Conservation (phyloP, 2,888 invertebrate species). For the Caenorhabditis sp. region DNA sequence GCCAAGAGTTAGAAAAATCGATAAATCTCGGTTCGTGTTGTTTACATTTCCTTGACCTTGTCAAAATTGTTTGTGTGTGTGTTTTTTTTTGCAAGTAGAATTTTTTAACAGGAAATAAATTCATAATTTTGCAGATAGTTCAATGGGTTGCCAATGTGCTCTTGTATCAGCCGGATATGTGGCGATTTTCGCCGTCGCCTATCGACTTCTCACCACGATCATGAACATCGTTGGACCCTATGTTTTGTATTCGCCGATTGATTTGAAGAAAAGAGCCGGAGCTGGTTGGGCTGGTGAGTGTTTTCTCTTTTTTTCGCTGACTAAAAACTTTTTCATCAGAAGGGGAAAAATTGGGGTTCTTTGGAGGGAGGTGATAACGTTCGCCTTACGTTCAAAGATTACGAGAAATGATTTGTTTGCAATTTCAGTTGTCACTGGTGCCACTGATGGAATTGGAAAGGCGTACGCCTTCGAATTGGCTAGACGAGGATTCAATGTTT, state of each 20-base stretch:
- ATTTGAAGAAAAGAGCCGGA: slow-evolving; percentile 64
- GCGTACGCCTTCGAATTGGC: slow-evolving; percentile 70
- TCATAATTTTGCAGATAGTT: too few species aligned
- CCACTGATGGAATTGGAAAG: slow-evolving; percentile 71
- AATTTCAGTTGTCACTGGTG: slow-evolving; percentile 69
- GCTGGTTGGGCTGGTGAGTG: slow-evolving; percentile 65
- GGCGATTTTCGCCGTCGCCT: slow-evolving; percentile 48
- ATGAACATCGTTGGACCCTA: slow-evolving; percentile 59
- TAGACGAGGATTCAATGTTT: slow-evolving; percentile 63
- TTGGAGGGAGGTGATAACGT: neutral
- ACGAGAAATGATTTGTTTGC: neutral
- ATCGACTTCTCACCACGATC: slow-evolving; percentile 41
- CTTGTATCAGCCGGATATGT: slow-evolving; percentile 55
- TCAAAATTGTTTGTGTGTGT: slow-evolving; percentile 10
- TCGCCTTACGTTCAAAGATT: too few species aligned
- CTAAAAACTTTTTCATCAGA: neutral
- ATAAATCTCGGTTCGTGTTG: too few species aligned
- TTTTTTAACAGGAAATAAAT: neutral
- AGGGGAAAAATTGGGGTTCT: too few species aligned
- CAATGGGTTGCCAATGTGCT: slow-evolving; percentile 60
- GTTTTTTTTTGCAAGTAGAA: too few species aligned
- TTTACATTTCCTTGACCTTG: neutral
- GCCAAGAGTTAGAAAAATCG: too few species aligned
- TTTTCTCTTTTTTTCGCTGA: neutral
- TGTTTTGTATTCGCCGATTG: slow-evolving; percentile 51